Conservation (phyloP, 2,888 invertebrate species). For the Tethea ocularis region DNA sequence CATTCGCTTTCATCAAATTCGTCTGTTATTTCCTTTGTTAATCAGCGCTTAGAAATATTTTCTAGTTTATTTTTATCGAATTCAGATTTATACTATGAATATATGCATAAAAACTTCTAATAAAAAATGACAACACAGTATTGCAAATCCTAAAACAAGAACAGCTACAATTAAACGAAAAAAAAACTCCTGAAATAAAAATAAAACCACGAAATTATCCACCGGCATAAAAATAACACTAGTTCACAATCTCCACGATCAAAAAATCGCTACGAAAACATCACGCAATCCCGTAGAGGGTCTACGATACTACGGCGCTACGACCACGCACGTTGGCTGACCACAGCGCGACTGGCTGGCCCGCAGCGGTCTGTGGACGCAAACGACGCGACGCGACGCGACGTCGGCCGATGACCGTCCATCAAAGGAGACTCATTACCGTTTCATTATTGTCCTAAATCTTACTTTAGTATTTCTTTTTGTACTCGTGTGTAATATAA, state of each 20-base stretch:
- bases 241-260: not conserved
- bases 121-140: not conserved
- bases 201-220: not conserved
- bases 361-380: not conserved
- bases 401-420: slow-evolving; percentile 60
- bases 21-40: not conserved
- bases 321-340: slow-evolving; percentile 42
- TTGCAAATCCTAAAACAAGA: slow-evolving; percentile 13
- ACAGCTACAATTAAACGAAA: slow-evolving; percentile 1
- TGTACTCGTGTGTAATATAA: slow-evolving; percentile 6
- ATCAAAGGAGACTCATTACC: slow-evolving; percentile 35
- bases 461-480: slow-evolving; percentile 21
- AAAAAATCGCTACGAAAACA: slow-evolving; percentile 5
- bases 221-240: not conserved
- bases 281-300: slow-evolving; percentile 15
- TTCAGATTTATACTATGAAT: not conserved
- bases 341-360: slow-evolving; percentile 30
- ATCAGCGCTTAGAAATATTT: not conserved
- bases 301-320: slow-evolving; percentile 43
- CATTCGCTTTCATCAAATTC: not conserved
- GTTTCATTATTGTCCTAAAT: slow-evolving; percentile 47
- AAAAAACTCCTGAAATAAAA: not conserved
- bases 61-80: too few species aligned
- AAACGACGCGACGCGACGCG: slow-evolving; percentile 16
- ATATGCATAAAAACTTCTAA: not conserved